Conservation (phyloP, 2,888 invertebrate genomes). For the Drosophila anceps region DNA sequence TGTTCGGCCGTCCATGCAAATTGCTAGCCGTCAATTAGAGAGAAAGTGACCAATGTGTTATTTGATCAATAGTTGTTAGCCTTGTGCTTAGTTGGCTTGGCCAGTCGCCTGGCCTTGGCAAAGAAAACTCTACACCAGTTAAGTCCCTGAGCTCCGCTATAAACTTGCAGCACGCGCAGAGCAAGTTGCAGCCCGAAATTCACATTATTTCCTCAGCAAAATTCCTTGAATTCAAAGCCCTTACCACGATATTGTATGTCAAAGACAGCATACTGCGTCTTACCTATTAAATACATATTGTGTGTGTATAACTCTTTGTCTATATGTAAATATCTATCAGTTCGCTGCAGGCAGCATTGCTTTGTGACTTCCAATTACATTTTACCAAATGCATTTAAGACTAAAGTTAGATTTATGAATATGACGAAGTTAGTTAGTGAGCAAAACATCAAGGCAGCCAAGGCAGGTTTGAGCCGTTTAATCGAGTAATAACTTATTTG, state of each 20-base stretch:
- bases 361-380: neutral
- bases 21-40: conserved; percentile 31
- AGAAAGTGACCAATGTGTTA: conserved; percentile 17
- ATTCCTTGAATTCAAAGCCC: neutral
- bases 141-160: conserved; percentile 11
- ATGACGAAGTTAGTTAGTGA: neutral
- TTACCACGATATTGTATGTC: neutral
- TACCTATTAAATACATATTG: neutral
- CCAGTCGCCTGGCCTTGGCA: conserved; percentile 3
- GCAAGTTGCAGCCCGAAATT: conserved; percentile 8
- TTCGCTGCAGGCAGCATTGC: neutral
- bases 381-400: neutral
- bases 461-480: too few species aligned
- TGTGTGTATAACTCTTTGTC: neutral
- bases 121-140: conserved; percentile 1
- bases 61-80: conserved; percentile 5
- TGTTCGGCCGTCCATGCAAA: conserved; percentile 21
- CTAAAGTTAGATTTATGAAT: neutral
- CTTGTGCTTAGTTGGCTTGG: neutral
- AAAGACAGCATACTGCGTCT: neutral
- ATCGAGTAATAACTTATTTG: neutral
- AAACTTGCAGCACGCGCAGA: conserved; percentile 26
- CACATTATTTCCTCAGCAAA: neutral
- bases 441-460: neutral
- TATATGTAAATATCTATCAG: neutral